A percentile compares a stretch with the other conserved stretches of the same genome.
Conservation (phyloP, 1,140 invertebrate species). For the Drosophila suzukii region DNA sequence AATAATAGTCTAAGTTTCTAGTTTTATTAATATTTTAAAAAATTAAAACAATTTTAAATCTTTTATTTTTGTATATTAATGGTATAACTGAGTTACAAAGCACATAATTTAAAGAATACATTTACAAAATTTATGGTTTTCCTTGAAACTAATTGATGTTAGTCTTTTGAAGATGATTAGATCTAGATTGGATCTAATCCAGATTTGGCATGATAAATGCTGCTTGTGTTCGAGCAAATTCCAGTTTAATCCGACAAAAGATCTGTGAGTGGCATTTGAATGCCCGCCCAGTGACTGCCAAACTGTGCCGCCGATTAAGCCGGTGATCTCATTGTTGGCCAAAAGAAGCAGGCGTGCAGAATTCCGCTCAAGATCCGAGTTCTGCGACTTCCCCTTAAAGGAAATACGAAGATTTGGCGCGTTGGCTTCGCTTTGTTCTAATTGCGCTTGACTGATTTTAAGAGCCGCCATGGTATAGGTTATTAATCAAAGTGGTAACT, state of each 20-base stretch:
- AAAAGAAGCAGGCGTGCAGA: constrained; percentile 65
- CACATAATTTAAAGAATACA: background rate
- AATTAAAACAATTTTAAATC: too few relatives aligned
- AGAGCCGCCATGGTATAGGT: constrained; percentile 59
- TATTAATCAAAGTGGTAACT: constrained; percentile 69
- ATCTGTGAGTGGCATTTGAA: constrained; percentile 37
- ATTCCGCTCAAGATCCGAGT: constrained; percentile 53
- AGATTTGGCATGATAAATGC: constrained; percentile 28
- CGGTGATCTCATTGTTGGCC: constrained; percentile 64
- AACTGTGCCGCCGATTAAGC: constrained; percentile 40
- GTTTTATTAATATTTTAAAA: too few relatives aligned
- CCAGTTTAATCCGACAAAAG: constrained; percentile 6
- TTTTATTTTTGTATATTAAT: too few relatives aligned
- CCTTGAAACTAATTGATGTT: background rate
- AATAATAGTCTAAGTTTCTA: too few relatives aligned
- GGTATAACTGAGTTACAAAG: too few relatives aligned
- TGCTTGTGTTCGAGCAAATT: constrained; percentile 10
- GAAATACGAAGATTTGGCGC: constrained; percentile 55
- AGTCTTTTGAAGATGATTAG: background rate
- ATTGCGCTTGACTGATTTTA: constrained; percentile 81
- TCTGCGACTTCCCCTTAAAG: constrained; percentile 47
- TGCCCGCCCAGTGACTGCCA: constrained; percentile 21
- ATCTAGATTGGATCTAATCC: constrained; percentile 5
- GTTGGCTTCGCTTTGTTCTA: constrained; percentile 67
- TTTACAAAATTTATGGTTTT: background rate